Percentiles rank a stretch among this genome's conserved stretches.
phyloP scores from a whole-genome alignment of 1,140 invertebrate genomes.

The Lithobius niger region DNA sequence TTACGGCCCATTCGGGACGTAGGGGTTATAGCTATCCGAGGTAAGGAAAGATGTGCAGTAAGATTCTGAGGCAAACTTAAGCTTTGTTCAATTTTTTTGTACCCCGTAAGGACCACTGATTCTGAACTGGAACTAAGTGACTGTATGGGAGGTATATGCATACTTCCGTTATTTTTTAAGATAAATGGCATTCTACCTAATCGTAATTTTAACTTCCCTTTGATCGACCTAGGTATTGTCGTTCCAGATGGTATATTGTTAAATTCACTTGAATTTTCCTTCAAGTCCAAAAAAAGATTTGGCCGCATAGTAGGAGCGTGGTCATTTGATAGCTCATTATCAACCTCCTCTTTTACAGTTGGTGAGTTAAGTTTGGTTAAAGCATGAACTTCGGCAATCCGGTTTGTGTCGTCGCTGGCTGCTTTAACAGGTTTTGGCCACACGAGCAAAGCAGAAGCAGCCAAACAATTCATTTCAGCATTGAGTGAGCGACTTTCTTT shows the following conservation, averaged over 20 bases:
- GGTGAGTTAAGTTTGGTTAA: neutral
- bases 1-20: too few species aligned
- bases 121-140: conserved; percentile 24
- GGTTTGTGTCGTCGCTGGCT: neutral
- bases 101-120: conserved; percentile 29
- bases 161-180: neutral
- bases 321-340: neutral
- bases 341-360: neutral
- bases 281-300: neutral
- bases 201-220: neutral
- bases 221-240: neutral
- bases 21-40: conserved; percentile 11
- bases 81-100: conserved; percentile 39
- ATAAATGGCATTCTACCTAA: neutral
- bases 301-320: neutral
- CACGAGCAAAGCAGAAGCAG: too few species aligned
- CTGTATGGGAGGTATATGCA: neutral
- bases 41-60: neutral
- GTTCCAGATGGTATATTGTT: conserved; percentile 1
- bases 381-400: neutral
- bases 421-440: neutral
- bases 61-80: conserved; percentile 37
- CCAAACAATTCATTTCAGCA: neutral
- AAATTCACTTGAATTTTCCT: neutral
- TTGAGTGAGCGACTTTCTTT: conserved; percentile 7